These are phyloP conservation scores for Sebastes iracundus DNA, from an alignment of 2,797 vertebrate species.

Conservation along the genomic window DNA sequence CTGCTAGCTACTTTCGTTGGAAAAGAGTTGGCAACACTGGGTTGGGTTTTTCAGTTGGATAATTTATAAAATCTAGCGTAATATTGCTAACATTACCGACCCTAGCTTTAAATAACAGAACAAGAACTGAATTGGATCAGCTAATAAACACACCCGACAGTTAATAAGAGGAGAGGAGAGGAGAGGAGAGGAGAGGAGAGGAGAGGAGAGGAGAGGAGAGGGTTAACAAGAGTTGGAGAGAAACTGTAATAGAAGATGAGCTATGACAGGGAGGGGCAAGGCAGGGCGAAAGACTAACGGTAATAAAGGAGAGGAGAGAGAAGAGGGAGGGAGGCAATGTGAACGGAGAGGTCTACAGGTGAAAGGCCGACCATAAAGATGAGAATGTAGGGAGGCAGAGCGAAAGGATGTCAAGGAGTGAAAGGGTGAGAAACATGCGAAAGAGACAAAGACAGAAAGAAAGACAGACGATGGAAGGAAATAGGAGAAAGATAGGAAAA, in stretches of 20 bases:
- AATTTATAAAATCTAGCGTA: too few species aligned
- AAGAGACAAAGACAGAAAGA: neutral
- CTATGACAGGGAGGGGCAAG: conserved; percentile 15
- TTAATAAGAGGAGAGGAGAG: neutral
- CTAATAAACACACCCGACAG: neutral
- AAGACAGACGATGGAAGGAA: neutral
- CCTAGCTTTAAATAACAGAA: neutral
- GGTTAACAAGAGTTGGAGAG: conserved; percentile 17
- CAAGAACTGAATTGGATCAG: neutral
- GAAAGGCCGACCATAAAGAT: conserved; percentile 42
- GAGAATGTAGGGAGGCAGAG: conserved; percentile 4
- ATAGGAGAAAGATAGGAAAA: neutral
- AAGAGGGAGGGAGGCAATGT: conserved; percentile 9
- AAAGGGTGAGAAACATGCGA: conserved; percentile 14
- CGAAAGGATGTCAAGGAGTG: conserved; percentile 23
- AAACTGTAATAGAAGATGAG: conserved; percentile 34
- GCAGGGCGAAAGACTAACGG: conserved; percentile 36
- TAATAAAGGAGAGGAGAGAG: conserved; percentile 55
- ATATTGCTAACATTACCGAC: too few species aligned
- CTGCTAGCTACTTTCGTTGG: too few species aligned
- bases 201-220: neutral
- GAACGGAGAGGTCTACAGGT: conserved; percentile 37
- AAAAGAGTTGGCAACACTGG: too few species aligned
- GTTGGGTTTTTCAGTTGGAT: too few species aligned
- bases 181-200: neutral